Percentiles rank a stretch among this genome's conserved stretches.
Evolutionary conservation across 37 sponge, comb jelly and placozoan species (phyloP).

Genomic region (Eunapius fragilis): DNA sequence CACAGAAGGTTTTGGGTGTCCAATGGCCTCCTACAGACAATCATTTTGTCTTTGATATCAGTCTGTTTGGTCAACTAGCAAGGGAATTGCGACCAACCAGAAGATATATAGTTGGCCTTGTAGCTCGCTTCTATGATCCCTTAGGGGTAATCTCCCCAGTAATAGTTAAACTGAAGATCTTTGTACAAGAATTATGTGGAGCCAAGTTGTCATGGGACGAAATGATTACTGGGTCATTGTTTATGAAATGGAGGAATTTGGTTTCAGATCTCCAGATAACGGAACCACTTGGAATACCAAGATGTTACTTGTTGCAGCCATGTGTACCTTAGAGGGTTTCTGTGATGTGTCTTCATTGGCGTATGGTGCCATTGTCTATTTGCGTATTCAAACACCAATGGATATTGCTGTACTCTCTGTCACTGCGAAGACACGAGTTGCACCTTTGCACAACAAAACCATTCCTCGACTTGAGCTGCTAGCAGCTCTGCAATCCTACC

Average conservation of each 20-base stretch:
- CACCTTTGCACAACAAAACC: not conserved
- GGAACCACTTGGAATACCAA: not conserved
- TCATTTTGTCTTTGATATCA: constrained; percentile 11
- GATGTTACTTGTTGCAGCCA: constrained; percentile 7
- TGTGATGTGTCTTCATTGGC: constrained; percentile 23
- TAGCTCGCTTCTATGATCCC: constrained; percentile 30
- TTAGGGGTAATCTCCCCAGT: constrained; percentile 37
- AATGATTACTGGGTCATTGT: not conserved
- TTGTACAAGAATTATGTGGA: constrained; percentile 11
- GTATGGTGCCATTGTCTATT: constrained; percentile 12
- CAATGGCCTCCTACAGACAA: constrained; percentile 13
- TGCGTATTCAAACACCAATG: not conserved
- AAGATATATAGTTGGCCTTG: constrained; percentile 18
- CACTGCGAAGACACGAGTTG: constrained; percentile 16
- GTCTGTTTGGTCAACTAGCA: not conserved
- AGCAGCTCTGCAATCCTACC: not conserved
- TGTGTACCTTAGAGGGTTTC: constrained; percentile 5
- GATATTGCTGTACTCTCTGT: not conserved
- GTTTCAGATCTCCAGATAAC: not conserved
- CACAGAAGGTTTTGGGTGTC: constrained; percentile 14
- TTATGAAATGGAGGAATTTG: constrained; percentile 1
- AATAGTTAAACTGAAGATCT: constrained; percentile 26
- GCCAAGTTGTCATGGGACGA: constrained; percentile 21
- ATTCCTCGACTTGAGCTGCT: constrained; percentile 20
- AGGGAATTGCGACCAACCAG: constrained; percentile 7